Base-by-base conservation (phyloP, 37 sponge, comb jelly and placozoan genomes). In the Ianthella basta region DNA sequence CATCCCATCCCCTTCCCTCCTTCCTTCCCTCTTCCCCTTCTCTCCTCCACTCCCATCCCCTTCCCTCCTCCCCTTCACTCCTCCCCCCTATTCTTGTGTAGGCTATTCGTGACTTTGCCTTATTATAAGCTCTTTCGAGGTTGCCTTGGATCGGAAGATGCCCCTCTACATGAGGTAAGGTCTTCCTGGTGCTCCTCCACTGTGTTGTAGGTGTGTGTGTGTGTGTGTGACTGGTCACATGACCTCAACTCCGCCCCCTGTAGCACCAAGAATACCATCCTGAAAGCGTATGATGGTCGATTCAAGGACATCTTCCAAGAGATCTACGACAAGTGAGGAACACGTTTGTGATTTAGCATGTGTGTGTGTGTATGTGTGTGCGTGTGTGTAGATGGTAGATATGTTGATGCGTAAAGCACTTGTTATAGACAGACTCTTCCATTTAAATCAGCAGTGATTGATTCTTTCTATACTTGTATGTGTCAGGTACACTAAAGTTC, bases 241-340 rank as follows among this genome's bases (percentile, higher is more conserved):
- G 50, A 44, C 50, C 8, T 8, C 8, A 8, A 44, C 50, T 8
- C 50, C 50, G 50, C 63, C 67, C 50, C 5, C 38, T 73, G 21
- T 53, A 91, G 91, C 83, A 94, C 97, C 24, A 97, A 97, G 93
- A 97, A 97, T 80, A 97, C 97, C 15, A 97, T 97, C 63, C 79
- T 97, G 81, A 97, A 97, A 85, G 85, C 59, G 55, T 97, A 97
- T 78, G 97, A 97, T 88, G 97, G 97, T 23, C 63, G 95, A 21
- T 95, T 95, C 61, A 97, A 95, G 81, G 97, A 97, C 80, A 92
- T 97, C 60, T 97, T 97, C 60, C 79, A 97, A 50, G 93, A 93
- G 83, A 88, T 96, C 67, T 96, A 96, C 56, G 87, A 88, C 20
- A 80, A 69, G 96, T 92, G 40, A 79, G 83, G 19, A 36, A 10